Evolutionary conservation across 2,797 vertebrate species (phyloP).

Genomic region (Gephyroberyx darwinii): DNA sequence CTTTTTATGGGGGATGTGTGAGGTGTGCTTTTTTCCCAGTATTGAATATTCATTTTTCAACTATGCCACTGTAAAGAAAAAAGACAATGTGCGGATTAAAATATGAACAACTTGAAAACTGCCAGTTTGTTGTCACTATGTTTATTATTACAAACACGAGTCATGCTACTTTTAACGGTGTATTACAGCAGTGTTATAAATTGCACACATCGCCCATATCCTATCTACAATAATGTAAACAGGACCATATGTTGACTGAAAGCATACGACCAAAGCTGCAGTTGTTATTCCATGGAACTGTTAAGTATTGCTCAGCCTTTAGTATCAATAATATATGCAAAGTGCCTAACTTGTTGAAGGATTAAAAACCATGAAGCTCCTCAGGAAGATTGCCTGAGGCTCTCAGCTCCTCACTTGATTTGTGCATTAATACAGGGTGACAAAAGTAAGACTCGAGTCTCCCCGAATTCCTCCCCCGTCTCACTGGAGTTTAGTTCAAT

Average conservation of each 20-base stretch:
- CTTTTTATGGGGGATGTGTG: constrained; percentile 79
- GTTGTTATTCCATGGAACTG: constrained; percentile 51
- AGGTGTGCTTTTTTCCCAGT: constrained; percentile 79
- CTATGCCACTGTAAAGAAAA: constrained; percentile 83
- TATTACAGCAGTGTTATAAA: constrained; percentile 21
- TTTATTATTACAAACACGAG: constrained; percentile 30
- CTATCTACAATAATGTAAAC: constrained; percentile 15
- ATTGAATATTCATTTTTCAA: constrained; percentile 86
- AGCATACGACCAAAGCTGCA: constrained; percentile 35
- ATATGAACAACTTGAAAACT: constrained; percentile 77
- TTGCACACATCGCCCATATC: constrained; percentile 17
- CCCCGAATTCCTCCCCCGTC: constrained; percentile 32
- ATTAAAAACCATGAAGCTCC: constrained; percentile 60
- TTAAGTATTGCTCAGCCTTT: constrained; percentile 54
- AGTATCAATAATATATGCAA: constrained; percentile 66
- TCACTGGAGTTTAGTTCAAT: constrained; percentile 49
- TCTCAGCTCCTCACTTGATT: constrained; percentile 41
- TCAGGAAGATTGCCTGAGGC: constrained; percentile 52
- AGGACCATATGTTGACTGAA: constrained; percentile 31
- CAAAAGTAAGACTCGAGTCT: constrained; percentile 59
- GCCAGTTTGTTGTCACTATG: constrained; percentile 56
- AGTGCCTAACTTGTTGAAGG: constrained; percentile 50
- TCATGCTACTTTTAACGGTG: background rate
- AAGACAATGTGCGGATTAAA: constrained; percentile 80
- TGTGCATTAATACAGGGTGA: constrained; percentile 62